Evolutionary conservation across 2,888 invertebrate species (phyloP).

Genomic region (Timandra comae): DNA sequence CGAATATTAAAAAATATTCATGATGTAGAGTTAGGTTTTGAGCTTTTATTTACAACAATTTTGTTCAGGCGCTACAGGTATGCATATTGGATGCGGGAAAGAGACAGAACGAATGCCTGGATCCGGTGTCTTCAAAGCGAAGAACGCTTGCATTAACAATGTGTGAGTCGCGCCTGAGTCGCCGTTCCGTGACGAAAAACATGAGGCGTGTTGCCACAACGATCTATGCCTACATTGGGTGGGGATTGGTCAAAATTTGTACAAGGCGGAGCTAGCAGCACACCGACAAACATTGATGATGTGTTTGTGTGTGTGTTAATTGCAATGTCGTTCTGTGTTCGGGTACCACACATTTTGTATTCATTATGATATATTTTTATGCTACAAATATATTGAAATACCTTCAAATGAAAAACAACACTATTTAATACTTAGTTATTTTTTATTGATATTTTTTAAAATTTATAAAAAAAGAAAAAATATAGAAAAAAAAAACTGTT

Average conservation of each 20-base stretch:
- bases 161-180: constrained; percentile 77
- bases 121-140: constrained; percentile 70
- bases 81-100: constrained; percentile 42
- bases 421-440: no score
- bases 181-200: constrained; percentile 72
- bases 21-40: not conserved
- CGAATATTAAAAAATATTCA: constrained; percentile 1
- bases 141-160: constrained; percentile 67
- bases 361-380: constrained; percentile 50
- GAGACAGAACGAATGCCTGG: constrained; percentile 57
- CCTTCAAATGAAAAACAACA: no score
- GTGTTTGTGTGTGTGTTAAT: constrained; percentile 70
- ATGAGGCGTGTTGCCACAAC: constrained; percentile 71
- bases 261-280: constrained; percentile 66
- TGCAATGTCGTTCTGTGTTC: constrained; percentile 65
- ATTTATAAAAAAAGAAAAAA: no score
- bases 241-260: constrained; percentile 66
- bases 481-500: no score
- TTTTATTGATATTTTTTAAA: no score
- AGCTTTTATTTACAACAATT: constrained; percentile 1
- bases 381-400: no score
- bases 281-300: constrained; percentile 51
- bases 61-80: constrained; percentile 6
- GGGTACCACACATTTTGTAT: constrained; percentile 56
- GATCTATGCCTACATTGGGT: constrained; percentile 64